Conservation (phyloP, 2,113 vertebrate species). For the Protobothrops mucrosquamatus region DNA sequence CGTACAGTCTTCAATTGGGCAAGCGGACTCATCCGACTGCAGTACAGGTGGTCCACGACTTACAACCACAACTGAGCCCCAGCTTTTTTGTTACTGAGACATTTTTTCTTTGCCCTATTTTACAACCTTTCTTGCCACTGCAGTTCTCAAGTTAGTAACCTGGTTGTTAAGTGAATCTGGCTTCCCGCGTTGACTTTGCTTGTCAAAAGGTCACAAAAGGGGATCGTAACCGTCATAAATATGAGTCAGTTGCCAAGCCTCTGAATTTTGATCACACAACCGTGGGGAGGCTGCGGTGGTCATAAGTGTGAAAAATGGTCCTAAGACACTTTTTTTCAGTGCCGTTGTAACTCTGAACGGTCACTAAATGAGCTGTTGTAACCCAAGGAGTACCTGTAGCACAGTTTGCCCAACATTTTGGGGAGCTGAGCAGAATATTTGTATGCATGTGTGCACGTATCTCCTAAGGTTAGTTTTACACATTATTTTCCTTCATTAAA, state of each 20-base stretch:
- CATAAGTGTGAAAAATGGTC: background rate
- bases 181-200: no score
- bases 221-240: background rate
- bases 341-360: background rate
- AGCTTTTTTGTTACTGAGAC: no score
- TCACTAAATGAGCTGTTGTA: background rate
- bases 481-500: background rate
- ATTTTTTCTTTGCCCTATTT: no score
- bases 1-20: no score
- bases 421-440: background rate
- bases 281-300: background rate
- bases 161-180: background rate
- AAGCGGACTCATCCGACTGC: no score
- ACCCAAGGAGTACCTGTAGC: background rate
- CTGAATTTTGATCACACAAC: background rate
- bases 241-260: background rate
- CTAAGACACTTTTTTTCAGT: background rate
- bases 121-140: no score
- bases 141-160: no score
- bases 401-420: background rate
- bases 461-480: background rate
- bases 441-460: background rate
- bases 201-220: background rate
- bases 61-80: no score
- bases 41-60: no score